A percentile compares a stretch with the other conserved stretches of the same genome.
Evolutionary conservation across 1,140 invertebrate genomes (phyloP).

Genomic region (Telenomus remus): DNA sequence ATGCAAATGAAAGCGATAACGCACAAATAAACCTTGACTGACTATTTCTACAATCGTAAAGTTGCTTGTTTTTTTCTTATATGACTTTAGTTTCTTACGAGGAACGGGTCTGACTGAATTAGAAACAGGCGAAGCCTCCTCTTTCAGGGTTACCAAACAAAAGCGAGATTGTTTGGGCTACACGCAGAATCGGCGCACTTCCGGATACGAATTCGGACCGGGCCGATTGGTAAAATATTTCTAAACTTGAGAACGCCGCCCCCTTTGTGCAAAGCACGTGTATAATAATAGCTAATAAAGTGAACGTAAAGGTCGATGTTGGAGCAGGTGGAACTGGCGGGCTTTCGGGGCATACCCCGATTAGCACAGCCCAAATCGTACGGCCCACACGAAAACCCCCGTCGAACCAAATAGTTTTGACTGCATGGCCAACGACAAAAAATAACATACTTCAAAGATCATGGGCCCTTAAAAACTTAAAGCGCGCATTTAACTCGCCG

Average conservation of each 20-base stretch:
- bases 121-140: background rate
- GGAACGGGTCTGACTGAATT: background rate
- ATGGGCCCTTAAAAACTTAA: slow-evolving; percentile 58
- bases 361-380: slow-evolving; percentile 60
- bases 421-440: slow-evolving; percentile 64
- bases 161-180: slow-evolving; percentile 69
- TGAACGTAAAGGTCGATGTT: slow-evolving; percentile 66
- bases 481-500: slow-evolving; percentile 37
- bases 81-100: background rate
- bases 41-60: too few species aligned
- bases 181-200: slow-evolving; percentile 69
- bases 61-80: too few species aligned
- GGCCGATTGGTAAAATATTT: slow-evolving; percentile 70
- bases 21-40: too few species aligned
- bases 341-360: slow-evolving; percentile 59
- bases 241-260: slow-evolving; percentile 66
- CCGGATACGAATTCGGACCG: slow-evolving; percentile 51
- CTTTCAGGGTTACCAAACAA: background rate
- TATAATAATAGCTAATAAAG: slow-evolving; percentile 76
- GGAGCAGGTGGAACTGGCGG: slow-evolving; percentile 67
- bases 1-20: too few species aligned
- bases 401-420: slow-evolving; percentile 58
- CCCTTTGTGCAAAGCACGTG: slow-evolving; percentile 63
- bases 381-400: slow-evolving; percentile 54
- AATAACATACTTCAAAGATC: slow-evolving; percentile 62